Evolutionary conservation across 2,113 vertebrate species (phyloP).

Genomic region (Regulus satrapa): DNA sequence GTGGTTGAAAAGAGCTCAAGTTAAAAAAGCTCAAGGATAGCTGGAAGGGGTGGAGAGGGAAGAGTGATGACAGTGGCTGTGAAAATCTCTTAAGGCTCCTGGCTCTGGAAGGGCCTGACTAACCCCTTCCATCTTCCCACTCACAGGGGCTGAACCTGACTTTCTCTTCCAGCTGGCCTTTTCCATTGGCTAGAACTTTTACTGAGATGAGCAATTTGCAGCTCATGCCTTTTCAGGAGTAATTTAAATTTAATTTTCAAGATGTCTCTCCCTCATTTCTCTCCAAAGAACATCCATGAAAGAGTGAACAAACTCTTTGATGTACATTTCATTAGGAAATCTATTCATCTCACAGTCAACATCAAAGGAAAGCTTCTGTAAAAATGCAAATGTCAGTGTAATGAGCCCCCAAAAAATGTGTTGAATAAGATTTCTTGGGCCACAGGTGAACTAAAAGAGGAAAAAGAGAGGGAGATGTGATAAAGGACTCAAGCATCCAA

Average conservation of each 20-base stretch:
- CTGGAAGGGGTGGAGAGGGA: background rate
- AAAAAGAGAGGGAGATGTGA: background rate
- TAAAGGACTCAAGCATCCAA: background rate
- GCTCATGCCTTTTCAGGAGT: background rate
- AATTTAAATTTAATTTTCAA: conserved; percentile 34
- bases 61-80: background rate
- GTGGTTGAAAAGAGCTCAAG: background rate
- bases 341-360: background rate
- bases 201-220: background rate
- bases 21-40: background rate
- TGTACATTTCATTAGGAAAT: background rate
- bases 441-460: background rate
- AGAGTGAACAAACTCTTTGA: conserved; percentile 12
- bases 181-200: background rate
- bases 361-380: conserved; percentile 20
- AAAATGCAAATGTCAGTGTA: background rate
- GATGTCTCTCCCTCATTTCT: background rate
- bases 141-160: background rate
- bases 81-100: background rate
- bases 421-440: background rate
- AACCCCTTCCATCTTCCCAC: conserved; percentile 42
- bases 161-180: conserved; percentile 15
- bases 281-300: background rate
- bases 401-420: background rate
- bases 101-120: conserved; percentile 17